phyloP scores from a whole-genome alignment of 1,140 invertebrate species.

The Caenorhabditis latens region DNA sequence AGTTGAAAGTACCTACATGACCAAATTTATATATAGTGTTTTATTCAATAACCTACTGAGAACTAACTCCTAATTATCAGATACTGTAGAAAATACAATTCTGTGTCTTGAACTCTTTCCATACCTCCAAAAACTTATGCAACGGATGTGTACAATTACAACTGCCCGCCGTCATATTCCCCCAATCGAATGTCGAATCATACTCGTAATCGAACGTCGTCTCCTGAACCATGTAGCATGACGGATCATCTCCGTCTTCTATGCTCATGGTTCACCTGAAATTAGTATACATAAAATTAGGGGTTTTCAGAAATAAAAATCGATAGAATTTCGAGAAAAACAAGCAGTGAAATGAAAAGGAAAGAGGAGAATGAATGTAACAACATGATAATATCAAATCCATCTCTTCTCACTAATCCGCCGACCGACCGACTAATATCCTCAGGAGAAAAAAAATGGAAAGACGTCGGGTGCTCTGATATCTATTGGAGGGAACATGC shows the following conservation, averaged over 20 bases:
- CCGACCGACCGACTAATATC: slow-evolving; percentile 34
- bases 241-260: slow-evolving; percentile 55
- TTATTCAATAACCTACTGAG: too few relatives aligned
- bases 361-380: background rate
- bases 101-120: background rate
- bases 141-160: slow-evolving; percentile 57
- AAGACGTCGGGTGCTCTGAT: background rate
- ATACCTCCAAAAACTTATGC: slow-evolving; percentile 33
- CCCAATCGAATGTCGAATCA: slow-evolving; percentile 12
- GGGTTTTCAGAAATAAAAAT: background rate
- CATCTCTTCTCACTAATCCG: background rate
- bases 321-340: background rate
- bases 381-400: background rate
- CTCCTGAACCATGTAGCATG: slow-evolving; percentile 58
- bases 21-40: too few relatives aligned
- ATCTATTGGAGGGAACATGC: background rate
- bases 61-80: background rate
- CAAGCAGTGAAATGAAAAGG: background rate
- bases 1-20: too few relatives aligned
- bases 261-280: slow-evolving; percentile 42
- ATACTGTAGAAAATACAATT: background rate
- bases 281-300: background rate
- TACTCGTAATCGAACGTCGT: slow-evolving; percentile 25
- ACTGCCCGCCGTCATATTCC: slow-evolving; percentile 38
- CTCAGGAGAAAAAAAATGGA: background rate